Evolutionary conservation across 2,888 invertebrate genomes (phyloP).

Genomic region (Galerucella nymphaeae): DNA sequence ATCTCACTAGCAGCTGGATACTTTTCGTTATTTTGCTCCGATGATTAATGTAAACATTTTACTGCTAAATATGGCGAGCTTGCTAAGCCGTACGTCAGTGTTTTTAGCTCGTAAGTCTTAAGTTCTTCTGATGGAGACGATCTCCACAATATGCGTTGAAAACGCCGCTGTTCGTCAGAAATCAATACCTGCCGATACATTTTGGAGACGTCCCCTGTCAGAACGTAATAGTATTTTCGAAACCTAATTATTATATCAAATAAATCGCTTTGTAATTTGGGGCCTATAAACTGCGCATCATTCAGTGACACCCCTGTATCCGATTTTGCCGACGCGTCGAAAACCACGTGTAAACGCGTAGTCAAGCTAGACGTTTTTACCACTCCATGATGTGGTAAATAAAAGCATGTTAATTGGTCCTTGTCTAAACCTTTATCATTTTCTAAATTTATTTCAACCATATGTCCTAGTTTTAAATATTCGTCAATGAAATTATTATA

Average conservation of each 20-base stretch:
- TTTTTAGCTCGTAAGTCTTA: slow-evolving; percentile 29
- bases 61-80: slow-evolving; percentile 30
- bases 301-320: slow-evolving; percentile 38
- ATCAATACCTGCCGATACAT: slow-evolving; percentile 20
- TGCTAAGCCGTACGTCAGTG: slow-evolving; percentile 33
- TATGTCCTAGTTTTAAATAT: slow-evolving; percentile 17
- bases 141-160: slow-evolving; percentile 35
- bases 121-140: slow-evolving; percentile 18
- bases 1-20: slow-evolving; percentile 17
- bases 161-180: neutral
- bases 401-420: neutral
- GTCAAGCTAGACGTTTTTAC: slow-evolving; percentile 35
- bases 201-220: slow-evolving; percentile 22
- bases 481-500: slow-evolving; percentile 13
- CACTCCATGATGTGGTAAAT: slow-evolving; percentile 39
- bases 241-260: slow-evolving; percentile 29
- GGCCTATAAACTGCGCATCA: slow-evolving; percentile 34
- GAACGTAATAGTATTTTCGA: slow-evolving; percentile 18
- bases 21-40: slow-evolving; percentile 11
- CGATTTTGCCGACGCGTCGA: slow-evolving; percentile 37
- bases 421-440: slow-evolving; percentile 16
- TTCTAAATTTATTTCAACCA: slow-evolving; percentile 7
- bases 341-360: slow-evolving; percentile 40
- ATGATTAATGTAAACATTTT: slow-evolving; percentile 22
- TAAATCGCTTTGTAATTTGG: slow-evolving; percentile 34